Conservation (phyloP, 2,113 vertebrate genomes). For the Cheirogaleus medius region DNA sequence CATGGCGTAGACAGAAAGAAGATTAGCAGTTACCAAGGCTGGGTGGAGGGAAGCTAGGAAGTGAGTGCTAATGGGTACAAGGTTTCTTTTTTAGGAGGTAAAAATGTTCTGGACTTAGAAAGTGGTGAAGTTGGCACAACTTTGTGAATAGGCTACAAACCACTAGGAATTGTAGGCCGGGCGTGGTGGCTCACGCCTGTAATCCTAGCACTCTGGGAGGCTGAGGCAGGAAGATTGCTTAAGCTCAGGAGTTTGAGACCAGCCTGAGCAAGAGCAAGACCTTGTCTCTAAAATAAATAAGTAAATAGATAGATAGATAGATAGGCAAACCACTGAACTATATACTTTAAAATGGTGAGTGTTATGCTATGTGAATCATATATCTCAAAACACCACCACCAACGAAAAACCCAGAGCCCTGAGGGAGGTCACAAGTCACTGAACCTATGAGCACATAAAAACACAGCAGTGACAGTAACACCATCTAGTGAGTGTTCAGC, state of each 20-base stretch:
- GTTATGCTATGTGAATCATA: rapidly evolving
- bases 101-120: background rate
- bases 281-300: no score
- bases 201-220: no score
- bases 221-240: no score
- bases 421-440: background rate
- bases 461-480: rapidly evolving
- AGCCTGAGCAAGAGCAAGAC: no score
- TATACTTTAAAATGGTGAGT: background rate
- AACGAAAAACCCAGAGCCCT: background rate
- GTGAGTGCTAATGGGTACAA: rapidly evolving
- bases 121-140: background rate
- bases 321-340: background rate
- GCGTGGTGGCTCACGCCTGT: no score
- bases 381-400: background rate
- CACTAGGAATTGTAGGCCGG: background rate
- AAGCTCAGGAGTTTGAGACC: no score
- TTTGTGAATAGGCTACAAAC: background rate
- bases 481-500: rapidly evolving
- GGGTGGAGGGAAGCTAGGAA: rapidly evolving
- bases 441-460: background rate
- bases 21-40: no score
- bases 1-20: background rate
- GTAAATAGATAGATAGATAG: no score
- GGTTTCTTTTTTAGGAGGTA: background rate